Percentiles rank a stretch among this genome's conserved stretches.
These are phyloP conservation scores for Mya arenaria DNA, from an alignment of 1,140 invertebrate genomes.

Conservation along the genomic window DNA sequence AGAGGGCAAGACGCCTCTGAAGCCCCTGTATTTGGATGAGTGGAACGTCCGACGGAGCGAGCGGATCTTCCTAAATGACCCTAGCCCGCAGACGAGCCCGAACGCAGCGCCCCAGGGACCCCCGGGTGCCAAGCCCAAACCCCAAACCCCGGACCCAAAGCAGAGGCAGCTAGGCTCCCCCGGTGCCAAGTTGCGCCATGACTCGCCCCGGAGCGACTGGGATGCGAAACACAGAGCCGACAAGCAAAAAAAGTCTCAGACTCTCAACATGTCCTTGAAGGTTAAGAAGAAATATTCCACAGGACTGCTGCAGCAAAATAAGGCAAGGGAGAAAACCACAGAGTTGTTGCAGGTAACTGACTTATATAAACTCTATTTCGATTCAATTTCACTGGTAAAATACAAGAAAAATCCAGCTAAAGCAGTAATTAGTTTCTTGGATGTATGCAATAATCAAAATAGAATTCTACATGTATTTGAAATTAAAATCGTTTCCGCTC, in stretches of 20 bases:
- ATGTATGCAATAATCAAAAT: no score
- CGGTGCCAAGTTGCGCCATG: conserved; percentile 28
- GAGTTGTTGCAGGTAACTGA: conserved; percentile 35
- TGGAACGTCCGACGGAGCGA: conserved; percentile 81
- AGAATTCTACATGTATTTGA: no score
- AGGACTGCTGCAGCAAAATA: conserved; percentile 57
- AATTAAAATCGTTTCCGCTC: no score
- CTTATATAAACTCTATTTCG: neutral
- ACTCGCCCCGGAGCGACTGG: neutral
- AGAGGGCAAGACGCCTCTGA: conserved; percentile 63
- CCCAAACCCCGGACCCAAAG: neutral
- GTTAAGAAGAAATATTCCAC: conserved; percentile 75
- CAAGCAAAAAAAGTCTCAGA: conserved; percentile 74
- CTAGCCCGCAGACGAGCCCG: conserved; percentile 76
- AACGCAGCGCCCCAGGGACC: conserved; percentile 44
- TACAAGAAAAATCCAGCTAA: no score
- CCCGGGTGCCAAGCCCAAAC: conserved; percentile 22
- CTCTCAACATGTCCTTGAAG: conserved; percentile 70
- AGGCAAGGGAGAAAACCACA: conserved; percentile 52
- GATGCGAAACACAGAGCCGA: conserved; percentile 43
- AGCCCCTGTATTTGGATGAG: conserved; percentile 77
- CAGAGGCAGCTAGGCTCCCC: conserved; percentile 13
- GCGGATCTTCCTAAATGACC: conserved; percentile 81
- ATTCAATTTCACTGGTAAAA: no score
- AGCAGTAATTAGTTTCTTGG: no score